Evolutionary conservation across 2,888 invertebrate genomes (phyloP), one percentile per base, ranked within the genome.

Genomic region (Rhaphigaster nebulosa): DNA sequence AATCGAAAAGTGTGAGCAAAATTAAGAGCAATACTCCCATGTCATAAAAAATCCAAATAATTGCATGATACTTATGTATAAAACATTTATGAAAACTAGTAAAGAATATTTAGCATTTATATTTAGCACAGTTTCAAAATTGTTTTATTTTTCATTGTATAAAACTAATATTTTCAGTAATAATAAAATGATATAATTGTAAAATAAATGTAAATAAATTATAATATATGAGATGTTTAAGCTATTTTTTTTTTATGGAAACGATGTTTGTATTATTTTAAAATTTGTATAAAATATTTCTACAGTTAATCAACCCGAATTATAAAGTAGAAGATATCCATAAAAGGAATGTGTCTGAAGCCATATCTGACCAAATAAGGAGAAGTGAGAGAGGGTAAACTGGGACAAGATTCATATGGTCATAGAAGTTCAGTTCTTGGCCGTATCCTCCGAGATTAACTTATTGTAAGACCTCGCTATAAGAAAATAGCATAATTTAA

Each of bases 401-500:
- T 50, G 23, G 89, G 89, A 70, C 70, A 65, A 56, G 29, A 50
- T 50, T 29, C 45, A 45, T 76, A 76, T 76, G 89, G 41, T 65
- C 89, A 29, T 50, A 45, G 29, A 50, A 41, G 70, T 60, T 89
- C 76, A 89, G 76, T 89, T 50, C 89, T 89, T 89, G 89, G 76
- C 34, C 45, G 76, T 20, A 45, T 52, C 34, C 34, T 0, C 10
- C 8, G 15, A n/a, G 38, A 20, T 20, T 41, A 76, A 45, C 89
- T 76, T 18, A 50, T 29, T 38, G 56, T 87, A 87, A 87, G 52
- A 38, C 34, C 13, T 29, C 38, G 23, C 20, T 4, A 23, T 38
- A 10, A 23, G 4, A 12, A 38, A 54, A 29, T 50, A 50, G 3
- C 23, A 84, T n/a, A 84, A n/a, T 15, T 84, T 41, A 41, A 84